Evolutionary conservation across 2,797 vertebrate species (phyloP).

Genomic region (Heteromormyrus szaboi): DNA sequence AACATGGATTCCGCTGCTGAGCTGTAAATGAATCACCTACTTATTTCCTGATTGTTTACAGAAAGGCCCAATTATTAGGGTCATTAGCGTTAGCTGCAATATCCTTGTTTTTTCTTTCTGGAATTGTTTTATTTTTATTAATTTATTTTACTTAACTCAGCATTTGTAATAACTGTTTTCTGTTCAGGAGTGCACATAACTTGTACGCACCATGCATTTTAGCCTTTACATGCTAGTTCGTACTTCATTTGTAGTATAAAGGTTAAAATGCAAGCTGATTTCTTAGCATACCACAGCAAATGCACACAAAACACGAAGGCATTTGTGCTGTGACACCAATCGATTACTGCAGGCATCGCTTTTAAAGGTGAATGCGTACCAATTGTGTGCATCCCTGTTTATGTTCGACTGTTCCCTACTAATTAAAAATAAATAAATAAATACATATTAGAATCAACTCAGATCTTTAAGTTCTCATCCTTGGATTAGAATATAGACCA

Average conservation of each 20-base stretch:
- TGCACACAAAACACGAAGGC: not conserved
- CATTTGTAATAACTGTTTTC: no score
- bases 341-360: not conserved
- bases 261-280: not conserved
- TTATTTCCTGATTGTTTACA: no score
- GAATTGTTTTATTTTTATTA: not conserved
- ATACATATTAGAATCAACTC: not conserved
- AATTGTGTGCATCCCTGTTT: not conserved
- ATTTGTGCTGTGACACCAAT: not conserved
- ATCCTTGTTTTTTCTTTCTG: not conserved
- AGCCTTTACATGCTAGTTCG: not conserved
- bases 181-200: no score
- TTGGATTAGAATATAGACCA: not conserved
- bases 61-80: not conserved
- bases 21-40: no score
- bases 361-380: not conserved
- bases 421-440: no score
- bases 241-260: not conserved
- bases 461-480: not conserved
- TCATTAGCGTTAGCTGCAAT: no score
- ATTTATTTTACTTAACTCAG: not conserved
- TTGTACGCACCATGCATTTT: no score
- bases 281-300: not conserved
- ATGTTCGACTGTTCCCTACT: not conserved
- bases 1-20: not conserved